Evolutionary conservation across 1,140 invertebrate genomes (phyloP), one percentile per base, ranked within the genome.

Genomic region (Drosophila burlai): DNA sequence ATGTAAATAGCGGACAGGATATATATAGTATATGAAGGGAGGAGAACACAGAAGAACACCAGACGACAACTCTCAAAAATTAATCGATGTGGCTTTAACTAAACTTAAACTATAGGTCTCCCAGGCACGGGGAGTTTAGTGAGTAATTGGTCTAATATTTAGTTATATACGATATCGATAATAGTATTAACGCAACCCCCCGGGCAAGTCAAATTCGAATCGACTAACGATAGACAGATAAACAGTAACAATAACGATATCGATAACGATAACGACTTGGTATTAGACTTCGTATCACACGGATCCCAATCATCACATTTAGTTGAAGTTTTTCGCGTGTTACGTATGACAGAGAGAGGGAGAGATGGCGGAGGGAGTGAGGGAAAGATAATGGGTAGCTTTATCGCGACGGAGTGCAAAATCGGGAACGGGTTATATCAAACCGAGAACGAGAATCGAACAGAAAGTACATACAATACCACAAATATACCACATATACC

Each of bases 41-140:
- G 60, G 57, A 78, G 57, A 58, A 66, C 68, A 73, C 45, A 21
- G 26, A 52, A 34, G 10, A 52, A 68, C 67, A 73, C 69, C 69
- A 76, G 69, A 76, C 60, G 50, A 47, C 61, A 64, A 79, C 74
- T 64, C 75, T 80, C 78, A 73, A 80, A 83, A 79, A 76, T 85
- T 91, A 76, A 85, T 91, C 80, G 81, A 91, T 91, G 89, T 91
- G 89, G 89, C 89, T 91, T 91, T 91, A 91, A 91, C 72, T 76
- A 77, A 85, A 85, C 57, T 81, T 89, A 71, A 69, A 71, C 34
- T 47, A 55, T 34, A 42, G 62, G 61, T 59, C 50, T 42, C 61
- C 61, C 61, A 6, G 36, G 31, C 64, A 46, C 4, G 63, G 40
- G 38, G 47, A 81, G 50, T 43, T 55, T 71, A 79, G 47, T 49